phyloP scores from a whole-genome alignment of 64 coral and sea anemone species.

The Montipora sp. region DNA sequence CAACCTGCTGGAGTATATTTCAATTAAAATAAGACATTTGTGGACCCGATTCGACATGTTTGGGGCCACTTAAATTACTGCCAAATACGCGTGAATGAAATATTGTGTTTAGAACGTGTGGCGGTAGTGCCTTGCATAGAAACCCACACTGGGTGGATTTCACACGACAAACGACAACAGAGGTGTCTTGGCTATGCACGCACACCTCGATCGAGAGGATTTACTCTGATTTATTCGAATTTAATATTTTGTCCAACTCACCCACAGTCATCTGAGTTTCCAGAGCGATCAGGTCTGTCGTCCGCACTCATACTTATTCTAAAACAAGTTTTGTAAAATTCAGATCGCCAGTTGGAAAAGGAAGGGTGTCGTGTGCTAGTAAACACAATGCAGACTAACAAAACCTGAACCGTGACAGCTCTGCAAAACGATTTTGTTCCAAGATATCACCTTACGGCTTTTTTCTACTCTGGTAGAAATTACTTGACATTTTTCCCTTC shows the following conservation, averaged over 20 bases:
- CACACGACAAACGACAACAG: neutral
- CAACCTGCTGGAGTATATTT: slow-evolving; percentile 2
- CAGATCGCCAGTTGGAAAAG: neutral
- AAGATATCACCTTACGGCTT: neutral
- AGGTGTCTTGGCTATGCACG: neutral
- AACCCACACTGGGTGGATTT: neutral
- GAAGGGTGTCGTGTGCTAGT: slow-evolving; percentile 22
- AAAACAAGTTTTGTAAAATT: neutral
- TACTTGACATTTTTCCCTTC: slow-evolving; percentile 8
- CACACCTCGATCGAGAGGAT: too few species aligned
- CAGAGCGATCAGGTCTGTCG: slow-evolving; percentile 19
- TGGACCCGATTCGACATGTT: neutral
- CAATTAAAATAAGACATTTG: neutral
- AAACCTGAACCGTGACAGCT: slow-evolving; percentile 21
- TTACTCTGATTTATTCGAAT: neutral
- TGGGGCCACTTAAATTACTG: neutral
- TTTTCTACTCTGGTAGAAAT: neutral
- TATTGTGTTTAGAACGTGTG: neutral
- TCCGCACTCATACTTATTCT: neutral
- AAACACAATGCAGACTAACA: slow-evolving; percentile 40
- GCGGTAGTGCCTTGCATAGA: neutral
- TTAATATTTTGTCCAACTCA: neutral
- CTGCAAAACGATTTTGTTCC: slow-evolving; percentile 30
- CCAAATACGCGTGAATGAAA: neutral
- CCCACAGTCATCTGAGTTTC: slow-evolving; percentile 17